A percentile compares a stretch with the other conserved stretches of the same genome.
phyloP scores from a whole-genome alignment of 2,797 vertebrate species.

The Falco concolor region DNA sequence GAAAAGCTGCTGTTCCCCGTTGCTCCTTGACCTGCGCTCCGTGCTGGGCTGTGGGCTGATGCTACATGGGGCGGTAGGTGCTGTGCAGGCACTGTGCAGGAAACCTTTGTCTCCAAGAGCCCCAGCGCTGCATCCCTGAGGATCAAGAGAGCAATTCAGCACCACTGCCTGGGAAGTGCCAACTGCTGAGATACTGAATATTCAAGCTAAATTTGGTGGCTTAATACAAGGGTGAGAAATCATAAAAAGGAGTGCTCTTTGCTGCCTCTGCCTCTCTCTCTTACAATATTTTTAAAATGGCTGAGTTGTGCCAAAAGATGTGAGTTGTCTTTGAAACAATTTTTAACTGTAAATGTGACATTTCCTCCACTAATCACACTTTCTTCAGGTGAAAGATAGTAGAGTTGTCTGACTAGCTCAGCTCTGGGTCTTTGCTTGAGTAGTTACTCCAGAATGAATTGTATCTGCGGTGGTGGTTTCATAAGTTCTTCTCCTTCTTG shows the following conservation, averaged over 20 bases:
- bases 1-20: not conserved
- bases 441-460: not conserved
- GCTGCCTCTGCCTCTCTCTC: not conserved
- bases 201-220: not conserved
- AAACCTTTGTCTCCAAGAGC: not conserved
- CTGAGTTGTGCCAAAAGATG: not conserved
- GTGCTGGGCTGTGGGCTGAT: not conserved
- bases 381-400: not conserved
- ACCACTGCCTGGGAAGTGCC: not conserved
- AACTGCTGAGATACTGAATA: not conserved
- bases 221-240: not conserved
- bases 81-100: not conserved
- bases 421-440: not conserved
- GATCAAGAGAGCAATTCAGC: not conserved
- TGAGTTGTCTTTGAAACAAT: not conserved
- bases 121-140: not conserved
- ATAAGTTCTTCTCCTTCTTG: not conserved
- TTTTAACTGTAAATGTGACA: conserved; percentile 30
- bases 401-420: conserved; percentile 6
- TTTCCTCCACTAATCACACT: conserved; percentile 41
- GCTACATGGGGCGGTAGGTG: rapidly evolving
- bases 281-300: not conserved
- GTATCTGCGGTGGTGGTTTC: not conserved
- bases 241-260: not conserved
- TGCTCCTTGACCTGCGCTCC: not conserved